A percentile compares a stretch with the other conserved stretches of the same genome.
Conservation (phyloP, 2,113 vertebrate genomes). For the Alligator mississippiensis region DNA sequence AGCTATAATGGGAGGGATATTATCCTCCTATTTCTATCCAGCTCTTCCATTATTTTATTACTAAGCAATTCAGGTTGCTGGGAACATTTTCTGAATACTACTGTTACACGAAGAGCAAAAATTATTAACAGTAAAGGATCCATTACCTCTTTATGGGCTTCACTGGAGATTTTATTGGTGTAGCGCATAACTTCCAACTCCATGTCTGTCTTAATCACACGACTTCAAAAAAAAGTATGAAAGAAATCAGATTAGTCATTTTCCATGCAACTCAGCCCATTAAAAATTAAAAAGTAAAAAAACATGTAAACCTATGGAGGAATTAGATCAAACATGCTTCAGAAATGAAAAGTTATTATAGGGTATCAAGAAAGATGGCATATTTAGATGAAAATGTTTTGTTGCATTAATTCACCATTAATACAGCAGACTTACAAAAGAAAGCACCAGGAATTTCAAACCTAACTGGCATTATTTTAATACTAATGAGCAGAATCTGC, state of each 20-base stretch:
- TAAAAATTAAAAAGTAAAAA: conserved; percentile 2
- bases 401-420: conserved; percentile 17
- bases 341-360: background rate
- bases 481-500: background rate
- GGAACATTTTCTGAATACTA: conserved; percentile 58
- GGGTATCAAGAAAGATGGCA: background rate
- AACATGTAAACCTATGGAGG: background rate
- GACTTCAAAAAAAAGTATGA: conserved; percentile 79
- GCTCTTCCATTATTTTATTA: conserved; percentile 67
- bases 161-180: conserved; percentile 95
- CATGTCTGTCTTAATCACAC: conserved; percentile 95
- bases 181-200: conserved; percentile 96
- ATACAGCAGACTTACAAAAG: background rate
- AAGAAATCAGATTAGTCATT: background rate
- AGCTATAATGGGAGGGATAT: conserved; percentile 52
- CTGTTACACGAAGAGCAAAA: conserved; percentile 56
- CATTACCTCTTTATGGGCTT: conserved; percentile 95
- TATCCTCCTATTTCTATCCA: conserved; percentile 60
- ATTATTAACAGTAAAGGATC: conserved; percentile 56
- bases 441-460: background rate
- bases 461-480: background rate
- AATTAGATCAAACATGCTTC: conserved; percentile 11
- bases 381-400: background rate
- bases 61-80: conserved; percentile 44
- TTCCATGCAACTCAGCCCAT: conserved; percentile 15